Evolutionary conservation across 2,888 invertebrate genomes (phyloP).

Genomic region (Enchytraeus crypticus): DNA sequence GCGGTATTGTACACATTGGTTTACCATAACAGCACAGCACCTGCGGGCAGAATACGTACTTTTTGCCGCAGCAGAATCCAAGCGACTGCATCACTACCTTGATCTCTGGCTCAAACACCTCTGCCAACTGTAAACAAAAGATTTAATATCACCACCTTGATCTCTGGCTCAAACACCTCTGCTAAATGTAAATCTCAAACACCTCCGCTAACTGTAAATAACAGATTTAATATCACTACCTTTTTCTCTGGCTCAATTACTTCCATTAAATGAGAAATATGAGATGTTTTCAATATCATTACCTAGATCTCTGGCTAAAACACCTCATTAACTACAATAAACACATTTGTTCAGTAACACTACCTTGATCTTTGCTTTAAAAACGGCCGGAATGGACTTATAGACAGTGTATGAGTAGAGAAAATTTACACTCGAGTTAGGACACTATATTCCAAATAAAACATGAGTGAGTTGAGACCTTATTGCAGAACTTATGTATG

Average conservation of each 20-base stretch:
- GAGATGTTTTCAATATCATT: constrained; percentile 88
- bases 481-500: constrained; percentile 95
- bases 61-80: constrained; percentile 98
- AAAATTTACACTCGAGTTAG: no score
- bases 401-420: no score
- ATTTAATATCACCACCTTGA: constrained; percentile 98
- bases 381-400: no score
- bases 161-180: constrained; percentile 94
- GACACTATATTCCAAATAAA: no score
- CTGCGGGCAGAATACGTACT: constrained; percentile 97
- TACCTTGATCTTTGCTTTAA: no score
- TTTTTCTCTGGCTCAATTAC: constrained; percentile 96
- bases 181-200: constrained; percentile 93
- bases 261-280: constrained; percentile 87
- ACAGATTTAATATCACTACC: constrained; percentile 96
- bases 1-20: constrained; percentile 83
- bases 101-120: constrained; percentile 94
- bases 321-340: constrained; percentile 63
- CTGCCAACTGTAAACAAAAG: constrained; percentile 76
- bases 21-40: constrained; percentile 97
- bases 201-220: constrained; percentile 64
- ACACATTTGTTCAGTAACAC: no score
- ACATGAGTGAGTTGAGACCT: no score
- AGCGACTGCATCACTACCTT: constrained; percentile 96
- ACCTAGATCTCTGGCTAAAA: constrained; percentile 93